phyloP scores from a whole-genome alignment of 2,888 invertebrate species.

The Chrysolina haemoptera region DNA sequence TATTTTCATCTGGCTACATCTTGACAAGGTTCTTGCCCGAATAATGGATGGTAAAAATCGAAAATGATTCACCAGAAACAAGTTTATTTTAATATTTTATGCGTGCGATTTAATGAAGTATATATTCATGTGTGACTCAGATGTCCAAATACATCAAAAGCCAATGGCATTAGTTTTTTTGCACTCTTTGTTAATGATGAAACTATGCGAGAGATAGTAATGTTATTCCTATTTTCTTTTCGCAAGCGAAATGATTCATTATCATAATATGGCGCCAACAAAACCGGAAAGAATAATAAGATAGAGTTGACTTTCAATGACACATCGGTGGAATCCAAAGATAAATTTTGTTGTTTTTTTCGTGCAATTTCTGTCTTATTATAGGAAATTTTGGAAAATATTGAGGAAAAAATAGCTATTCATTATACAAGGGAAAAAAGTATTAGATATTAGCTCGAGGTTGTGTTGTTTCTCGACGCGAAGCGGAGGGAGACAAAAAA shows the following conservation, averaged over 20 bases:
- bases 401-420: no score
- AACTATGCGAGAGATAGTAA: background rate
- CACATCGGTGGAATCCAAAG: no score
- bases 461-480: no score
- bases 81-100: background rate
- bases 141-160: slow-evolving; percentile 11
- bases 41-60: background rate
- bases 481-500: no score
- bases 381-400: no score
- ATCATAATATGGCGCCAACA: background rate
- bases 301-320: background rate
- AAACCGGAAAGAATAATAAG: background rate
- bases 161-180: background rate
- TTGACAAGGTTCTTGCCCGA: no score
- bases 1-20: no score
- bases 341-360: no score
- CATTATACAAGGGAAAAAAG: no score
- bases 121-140: slow-evolving; percentile 10
- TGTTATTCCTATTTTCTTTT: background rate
- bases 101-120: slow-evolving; percentile 4
- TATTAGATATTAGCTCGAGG: no score
- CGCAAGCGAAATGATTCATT: background rate
- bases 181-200: background rate
- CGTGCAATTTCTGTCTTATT: no score
- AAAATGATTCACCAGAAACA: slow-evolving; percentile 5